Evolutionary conservation across 1,140 invertebrate species (phyloP).

Genomic region (Ganaspis sp.): DNA sequence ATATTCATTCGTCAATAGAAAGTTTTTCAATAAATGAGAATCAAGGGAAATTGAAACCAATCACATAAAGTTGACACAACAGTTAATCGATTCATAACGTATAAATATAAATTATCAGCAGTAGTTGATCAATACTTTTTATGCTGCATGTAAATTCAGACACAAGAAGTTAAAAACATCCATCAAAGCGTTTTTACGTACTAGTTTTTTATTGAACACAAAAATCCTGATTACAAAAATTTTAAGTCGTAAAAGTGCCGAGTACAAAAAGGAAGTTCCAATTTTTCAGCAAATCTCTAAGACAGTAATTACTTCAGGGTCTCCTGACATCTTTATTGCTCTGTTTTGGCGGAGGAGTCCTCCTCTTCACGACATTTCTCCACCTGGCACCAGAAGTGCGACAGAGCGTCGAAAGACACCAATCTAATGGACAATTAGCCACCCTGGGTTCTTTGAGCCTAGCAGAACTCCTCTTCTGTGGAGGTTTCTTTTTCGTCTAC

Average conservation of each 20-base stretch:
- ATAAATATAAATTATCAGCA: background rate
- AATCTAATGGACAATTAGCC: conserved; percentile 67
- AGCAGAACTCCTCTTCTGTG: conserved; percentile 82
- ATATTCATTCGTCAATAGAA: background rate
- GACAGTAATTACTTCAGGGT: conserved; percentile 61
- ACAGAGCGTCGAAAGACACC: conserved; percentile 74
- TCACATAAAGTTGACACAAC: background rate
- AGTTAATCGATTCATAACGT: background rate
- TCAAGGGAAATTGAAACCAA: background rate
- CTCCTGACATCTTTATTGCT: conserved; percentile 80
- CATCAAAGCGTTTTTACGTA: too few species aligned
- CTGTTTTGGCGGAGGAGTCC: conserved; percentile 89
- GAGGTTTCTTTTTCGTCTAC: conserved; percentile 86
- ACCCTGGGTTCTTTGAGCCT: conserved; percentile 75
- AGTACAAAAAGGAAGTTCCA: background rate
- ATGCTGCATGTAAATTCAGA: background rate
- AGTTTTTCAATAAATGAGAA: background rate
- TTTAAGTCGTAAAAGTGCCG: background rate
- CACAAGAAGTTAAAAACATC: too few species aligned
- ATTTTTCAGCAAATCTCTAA: background rate
- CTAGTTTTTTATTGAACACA: too few species aligned
- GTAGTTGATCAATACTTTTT: too few species aligned
- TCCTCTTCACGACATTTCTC: conserved; percentile 86
- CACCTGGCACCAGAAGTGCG: conserved; percentile 87
- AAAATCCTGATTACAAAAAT: background rate